Conservation (phyloP, 2,888 invertebrate genomes). For the Drosophila antonietae region DNA sequence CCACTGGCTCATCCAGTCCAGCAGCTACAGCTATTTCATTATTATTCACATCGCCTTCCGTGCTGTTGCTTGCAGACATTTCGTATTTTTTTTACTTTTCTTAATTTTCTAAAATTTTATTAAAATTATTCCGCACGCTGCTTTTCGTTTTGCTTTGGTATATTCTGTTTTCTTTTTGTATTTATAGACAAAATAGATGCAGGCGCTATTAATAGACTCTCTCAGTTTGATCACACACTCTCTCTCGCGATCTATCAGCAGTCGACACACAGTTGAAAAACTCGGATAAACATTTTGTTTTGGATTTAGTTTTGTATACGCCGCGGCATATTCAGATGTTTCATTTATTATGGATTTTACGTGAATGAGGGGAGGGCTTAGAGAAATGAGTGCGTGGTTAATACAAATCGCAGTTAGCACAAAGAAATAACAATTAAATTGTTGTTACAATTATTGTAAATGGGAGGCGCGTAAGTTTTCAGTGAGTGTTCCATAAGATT, state of each 20-base stretch:
- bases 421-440: slow-evolving; percentile 67
- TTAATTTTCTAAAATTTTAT: slow-evolving; percentile 27
- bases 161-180: slow-evolving; percentile 59
- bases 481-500: slow-evolving; percentile 67
- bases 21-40: slow-evolving; percentile 45
- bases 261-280: slow-evolving; percentile 16
- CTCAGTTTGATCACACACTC: slow-evolving; percentile 12
- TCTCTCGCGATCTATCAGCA: slow-evolving; percentile 42
- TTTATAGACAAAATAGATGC: slow-evolving; percentile 70
- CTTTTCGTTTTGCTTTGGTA: slow-evolving; percentile 28
- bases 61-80: slow-evolving; percentile 65
- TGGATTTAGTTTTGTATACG: slow-evolving; percentile 62
- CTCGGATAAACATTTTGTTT: slow-evolving; percentile 45
- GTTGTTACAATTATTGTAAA: slow-evolving; percentile 60
- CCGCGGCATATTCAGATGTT: slow-evolving; percentile 63
- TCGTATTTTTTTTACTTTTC: slow-evolving; percentile 56
- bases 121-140: slow-evolving; percentile 32
- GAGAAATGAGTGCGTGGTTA: slow-evolving; percentile 62
- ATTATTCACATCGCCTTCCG: slow-evolving; percentile 78
- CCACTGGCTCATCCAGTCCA: slow-evolving; percentile 20
- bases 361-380: slow-evolving; percentile 61
- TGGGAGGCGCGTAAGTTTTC: slow-evolving; percentile 51
- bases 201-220: slow-evolving; percentile 66
- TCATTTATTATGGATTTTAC: slow-evolving; percentile 67
- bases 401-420: slow-evolving; percentile 67